Percentiles rank a stretch among this genome's conserved stretches.
These are phyloP conservation scores for Psilanteris sp. DNA, from an alignment of 1,140 invertebrate species.

Conservation along the genomic window DNA sequence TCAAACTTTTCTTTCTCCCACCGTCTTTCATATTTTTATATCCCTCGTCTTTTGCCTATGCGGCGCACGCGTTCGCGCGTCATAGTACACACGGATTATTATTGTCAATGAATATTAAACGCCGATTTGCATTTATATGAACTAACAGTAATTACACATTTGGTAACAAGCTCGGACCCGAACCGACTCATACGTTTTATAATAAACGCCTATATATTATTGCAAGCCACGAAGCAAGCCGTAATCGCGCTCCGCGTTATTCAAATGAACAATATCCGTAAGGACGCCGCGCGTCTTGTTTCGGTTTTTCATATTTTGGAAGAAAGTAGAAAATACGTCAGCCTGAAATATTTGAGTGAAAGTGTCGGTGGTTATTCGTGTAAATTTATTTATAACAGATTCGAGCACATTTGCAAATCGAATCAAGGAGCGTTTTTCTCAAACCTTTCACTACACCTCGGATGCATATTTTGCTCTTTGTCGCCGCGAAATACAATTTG, in stretches of 20 bases:
- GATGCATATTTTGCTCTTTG: conserved; percentile 39
- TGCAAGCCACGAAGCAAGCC: too few species aligned
- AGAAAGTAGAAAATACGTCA: conserved; percentile 42
- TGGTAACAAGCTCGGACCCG: not conserved
- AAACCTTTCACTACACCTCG: conserved; percentile 48
- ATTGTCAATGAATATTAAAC: conserved; percentile 43
- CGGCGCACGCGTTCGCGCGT: conserved; percentile 14
- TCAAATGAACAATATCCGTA: too few species aligned
- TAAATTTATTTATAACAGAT: conserved; percentile 39
- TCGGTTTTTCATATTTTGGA: conserved; percentile 35
- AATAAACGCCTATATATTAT: too few species aligned
- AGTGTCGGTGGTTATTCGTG: conserved; percentile 31
- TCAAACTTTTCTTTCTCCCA: conserved; percentile 70
- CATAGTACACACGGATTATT: conserved; percentile 46
- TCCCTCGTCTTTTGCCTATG: conserved; percentile 46
- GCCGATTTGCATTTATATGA: conserved; percentile 6
- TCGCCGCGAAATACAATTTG: conserved; percentile 28
- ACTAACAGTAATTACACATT: not conserved
- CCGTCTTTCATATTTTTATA: conserved; percentile 58
- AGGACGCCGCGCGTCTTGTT: too few species aligned
- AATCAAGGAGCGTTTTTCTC: conserved; percentile 31
- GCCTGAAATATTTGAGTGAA: conserved; percentile 23
- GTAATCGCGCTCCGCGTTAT: too few species aligned
- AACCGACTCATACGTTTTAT: not conserved
- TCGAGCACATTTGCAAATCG: conserved; percentile 48